Evolutionary conservation across 1,140 invertebrate species (phyloP).

Genomic region (Triops longicaudatus): DNA sequence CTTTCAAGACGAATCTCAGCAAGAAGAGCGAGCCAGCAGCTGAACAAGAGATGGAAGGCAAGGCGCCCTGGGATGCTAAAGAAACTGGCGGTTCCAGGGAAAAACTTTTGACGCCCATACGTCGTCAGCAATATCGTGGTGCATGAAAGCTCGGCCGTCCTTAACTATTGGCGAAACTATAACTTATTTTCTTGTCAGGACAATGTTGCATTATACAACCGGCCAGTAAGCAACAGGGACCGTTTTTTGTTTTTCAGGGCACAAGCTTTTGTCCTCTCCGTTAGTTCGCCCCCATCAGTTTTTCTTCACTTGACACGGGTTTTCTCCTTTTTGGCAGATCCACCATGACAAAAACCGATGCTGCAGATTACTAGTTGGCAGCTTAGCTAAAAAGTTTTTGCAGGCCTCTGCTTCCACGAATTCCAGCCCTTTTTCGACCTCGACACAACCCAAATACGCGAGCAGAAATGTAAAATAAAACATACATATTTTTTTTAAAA

Average conservation of each 20-base stretch:
- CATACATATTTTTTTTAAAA: too few species aligned
- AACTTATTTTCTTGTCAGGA: neutral
- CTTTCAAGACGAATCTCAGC: neutral
- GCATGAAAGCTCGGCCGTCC: neutral
- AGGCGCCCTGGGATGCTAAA: neutral
- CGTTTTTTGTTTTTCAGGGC: neutral
- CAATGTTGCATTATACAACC: neutral
- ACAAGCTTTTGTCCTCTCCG: too few species aligned
- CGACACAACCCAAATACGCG: too few species aligned
- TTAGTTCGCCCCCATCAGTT: too few species aligned
- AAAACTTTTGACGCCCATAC: neutral
- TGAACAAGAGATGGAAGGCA: neutral
- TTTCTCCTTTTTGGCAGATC: too few species aligned
- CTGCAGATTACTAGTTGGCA: too few species aligned
- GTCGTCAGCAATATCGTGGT: neutral
- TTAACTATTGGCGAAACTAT: slow-evolving; percentile 7
- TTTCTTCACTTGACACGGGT: too few species aligned
- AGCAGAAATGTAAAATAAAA: too few species aligned
- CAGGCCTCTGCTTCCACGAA: too few species aligned
- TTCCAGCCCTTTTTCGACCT: too few species aligned
- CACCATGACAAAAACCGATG: too few species aligned
- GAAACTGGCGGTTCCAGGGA: slow-evolving; percentile 4
- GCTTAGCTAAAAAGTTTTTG: too few species aligned
- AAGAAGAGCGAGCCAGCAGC: neutral
- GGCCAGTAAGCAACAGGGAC: neutral